These are phyloP conservation scores for Arnoldichthys spilopterus DNA, from an alignment of 2,797 vertebrate species.

Conservation along the genomic window DNA sequence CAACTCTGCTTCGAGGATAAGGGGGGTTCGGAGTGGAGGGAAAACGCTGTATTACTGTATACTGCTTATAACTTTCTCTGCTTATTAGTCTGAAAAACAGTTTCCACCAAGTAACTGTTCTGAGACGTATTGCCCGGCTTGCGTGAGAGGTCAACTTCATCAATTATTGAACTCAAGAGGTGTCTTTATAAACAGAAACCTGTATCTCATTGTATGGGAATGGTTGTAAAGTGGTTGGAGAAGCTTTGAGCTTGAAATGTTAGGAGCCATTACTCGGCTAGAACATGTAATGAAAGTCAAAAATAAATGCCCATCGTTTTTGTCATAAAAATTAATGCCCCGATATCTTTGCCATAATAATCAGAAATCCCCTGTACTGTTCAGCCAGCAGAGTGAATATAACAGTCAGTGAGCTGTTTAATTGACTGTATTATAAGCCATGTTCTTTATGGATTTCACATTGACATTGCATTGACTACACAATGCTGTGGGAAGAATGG, in stretches of 20 bases:
- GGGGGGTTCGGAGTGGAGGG: slow-evolving; percentile 38
- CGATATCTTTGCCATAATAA: background rate
- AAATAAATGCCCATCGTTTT: background rate
- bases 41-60: slow-evolving; percentile 36
- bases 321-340: background rate
- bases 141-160: slow-evolving; percentile 28
- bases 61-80: slow-evolving; percentile 40
- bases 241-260: background rate
- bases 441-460: slow-evolving; percentile 25
- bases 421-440: slow-evolving; percentile 6
- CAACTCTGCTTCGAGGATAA: slow-evolving; percentile 38
- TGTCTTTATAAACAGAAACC: slow-evolving; percentile 19
- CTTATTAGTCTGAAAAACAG: slow-evolving; percentile 37
- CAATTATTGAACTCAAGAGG: slow-evolving; percentile 19
- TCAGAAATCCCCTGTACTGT: background rate
- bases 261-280: background rate
- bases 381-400: slow-evolving; percentile 6
- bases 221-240: background rate
- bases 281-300: slow-evolving; percentile 14
- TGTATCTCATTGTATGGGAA: slow-evolving; percentile 7
- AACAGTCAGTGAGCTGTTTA: background rate
- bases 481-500: slow-evolving; percentile 12
- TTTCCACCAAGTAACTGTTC: slow-evolving; percentile 33
- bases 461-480: slow-evolving; percentile 18
- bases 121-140: slow-evolving; percentile 22